Percentiles rank a stretch among this genome's conserved stretches.
Evolutionary conservation across 1,140 invertebrate species (phyloP).

Genomic region (Leptestheria dahalacensis): DNA sequence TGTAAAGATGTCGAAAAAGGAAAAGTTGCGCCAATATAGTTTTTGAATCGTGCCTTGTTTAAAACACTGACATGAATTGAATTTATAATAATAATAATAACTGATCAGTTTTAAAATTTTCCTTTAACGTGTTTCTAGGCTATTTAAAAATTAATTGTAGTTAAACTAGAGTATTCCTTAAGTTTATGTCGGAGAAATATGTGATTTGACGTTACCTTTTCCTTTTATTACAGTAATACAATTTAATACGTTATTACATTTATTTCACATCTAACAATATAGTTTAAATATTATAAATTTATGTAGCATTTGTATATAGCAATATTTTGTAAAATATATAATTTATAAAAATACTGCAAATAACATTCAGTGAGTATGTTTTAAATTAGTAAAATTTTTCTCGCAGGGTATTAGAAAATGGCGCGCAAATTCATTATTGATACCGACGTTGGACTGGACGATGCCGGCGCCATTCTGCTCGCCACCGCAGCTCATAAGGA

Average conservation of each 20-base stretch:
- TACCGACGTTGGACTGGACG: slow-evolving; percentile 25
- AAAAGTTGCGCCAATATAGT: too few species aligned
- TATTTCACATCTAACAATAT: background rate
- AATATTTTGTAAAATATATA: background rate
- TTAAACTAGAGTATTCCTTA: background rate
- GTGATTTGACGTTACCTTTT: background rate
- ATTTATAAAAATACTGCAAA: background rate
- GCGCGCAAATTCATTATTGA: slow-evolving; percentile 22
- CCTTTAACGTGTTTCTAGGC: too few species aligned
- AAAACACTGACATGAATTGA: too few species aligned
- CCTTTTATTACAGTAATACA: background rate
- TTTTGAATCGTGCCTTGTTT: too few species aligned
- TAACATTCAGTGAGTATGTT: too few species aligned
- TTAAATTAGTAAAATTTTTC: too few species aligned
- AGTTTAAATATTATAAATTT: background rate
- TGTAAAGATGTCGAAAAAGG: too few species aligned
- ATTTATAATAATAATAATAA: too few species aligned
- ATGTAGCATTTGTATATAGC: background rate
- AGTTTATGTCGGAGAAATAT: background rate
- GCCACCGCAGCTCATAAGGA: slow-evolving; percentile 22
- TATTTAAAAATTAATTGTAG: slow-evolving; percentile 11
- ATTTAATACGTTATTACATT: background rate
- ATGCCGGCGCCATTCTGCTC: slow-evolving; percentile 25
- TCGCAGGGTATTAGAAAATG: background rate
- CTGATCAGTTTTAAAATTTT: too few species aligned